A percentile compares a stretch with the other conserved stretches of the same genome.
Evolutionary conservation across 2,888 invertebrate genomes (phyloP).

Genomic region (Lithosia quadra): DNA sequence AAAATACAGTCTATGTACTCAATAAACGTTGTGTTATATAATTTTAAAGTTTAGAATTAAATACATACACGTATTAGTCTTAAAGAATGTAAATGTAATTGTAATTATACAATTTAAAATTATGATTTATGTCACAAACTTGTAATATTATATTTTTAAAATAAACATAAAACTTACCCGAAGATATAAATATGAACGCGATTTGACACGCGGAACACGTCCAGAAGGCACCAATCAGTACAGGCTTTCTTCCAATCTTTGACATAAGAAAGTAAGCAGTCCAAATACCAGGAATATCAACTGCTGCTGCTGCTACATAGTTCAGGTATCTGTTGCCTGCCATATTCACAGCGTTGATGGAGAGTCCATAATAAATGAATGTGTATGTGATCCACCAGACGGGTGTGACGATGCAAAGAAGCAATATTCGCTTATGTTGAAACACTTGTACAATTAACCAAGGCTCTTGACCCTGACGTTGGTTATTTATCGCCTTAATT

Average conservation of each 20-base stretch:
- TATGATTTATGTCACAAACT: too few species aligned
- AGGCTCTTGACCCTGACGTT: slow-evolving; percentile 50
- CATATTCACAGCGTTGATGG: slow-evolving; percentile 88
- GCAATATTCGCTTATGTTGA: slow-evolving; percentile 57
- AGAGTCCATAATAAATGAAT: slow-evolving; percentile 89
- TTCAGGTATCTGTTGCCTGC: slow-evolving; percentile 89
- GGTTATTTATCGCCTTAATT: slow-evolving; percentile 34
- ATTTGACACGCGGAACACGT: slow-evolving; percentile 87
- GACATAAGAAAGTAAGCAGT: slow-evolving; percentile 87
- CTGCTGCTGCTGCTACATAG: slow-evolving; percentile 87
- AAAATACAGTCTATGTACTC: too few species aligned
- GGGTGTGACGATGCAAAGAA: slow-evolving; percentile 65
- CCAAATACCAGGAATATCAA: slow-evolving; percentile 90
- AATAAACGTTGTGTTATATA: too few species aligned
- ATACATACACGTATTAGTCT: too few species aligned
- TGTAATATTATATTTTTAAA: too few species aligned
- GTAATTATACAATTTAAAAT: too few species aligned
- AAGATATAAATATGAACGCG: slow-evolving; percentile 84
- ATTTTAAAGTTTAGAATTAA: too few species aligned
- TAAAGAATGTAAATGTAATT: too few species aligned
- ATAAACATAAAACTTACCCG: slow-evolving; percentile 63
- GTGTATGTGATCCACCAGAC: slow-evolving; percentile 89
- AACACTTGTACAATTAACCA: slow-evolving; percentile 68
- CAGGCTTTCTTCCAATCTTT: slow-evolving; percentile 86
- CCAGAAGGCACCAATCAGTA: slow-evolving; percentile 85